Base-by-base conservation (phyloP, 2,113 vertebrate genomes). In the Marmota flaviventris region DNA sequence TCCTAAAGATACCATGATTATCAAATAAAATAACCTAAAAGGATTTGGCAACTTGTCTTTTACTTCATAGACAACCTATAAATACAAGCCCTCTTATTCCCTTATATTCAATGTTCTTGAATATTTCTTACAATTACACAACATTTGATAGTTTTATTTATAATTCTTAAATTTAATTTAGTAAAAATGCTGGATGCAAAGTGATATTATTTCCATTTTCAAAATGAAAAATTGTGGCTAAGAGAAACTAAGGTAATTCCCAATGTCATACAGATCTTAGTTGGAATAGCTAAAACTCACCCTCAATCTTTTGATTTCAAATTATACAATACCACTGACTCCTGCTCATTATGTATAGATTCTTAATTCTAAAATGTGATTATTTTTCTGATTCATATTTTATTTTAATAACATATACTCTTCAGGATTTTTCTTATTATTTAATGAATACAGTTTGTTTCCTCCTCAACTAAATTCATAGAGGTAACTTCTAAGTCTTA, bases 361-460 rank as follows among this genome's bases (percentile, higher is more conserved):
- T 84, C 13, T 85, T 90, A 85, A 93, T 91, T 45, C 20, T 88
- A 76, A 84, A 81, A 89, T 56, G 34, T 86, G 2, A 16, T 56
- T 6, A 86, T 37, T 81, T 92, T 63, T 91, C 16, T 94, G n/a
- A 65, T 70, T 89, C n/a, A 65, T 90, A 56, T 70, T 65, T 56
- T 56, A 77, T 63, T 95, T 89, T 76, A 95, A 84, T 85, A 65
- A 78, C 45, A 29, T 73, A 85, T 92, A 69, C 5, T 75, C 32
- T 12, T 48, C 8, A 67, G 34, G n/a, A 67, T 27, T 91, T 92
- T 4, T 95, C 25, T 95, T 93, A 39, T 69, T 94, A 84, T 92
- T 92, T 79, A 78, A 86, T 95, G 20, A 83, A 18, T 37, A 86
- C 45, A 34, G 2, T 85, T 95, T 84, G 29, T 85, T 94, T 95